Evolutionary conservation across 2,888 invertebrate genomes (phyloP), one percentile per base, ranked within the genome.

Genomic region (Acleris cristana): DNA sequence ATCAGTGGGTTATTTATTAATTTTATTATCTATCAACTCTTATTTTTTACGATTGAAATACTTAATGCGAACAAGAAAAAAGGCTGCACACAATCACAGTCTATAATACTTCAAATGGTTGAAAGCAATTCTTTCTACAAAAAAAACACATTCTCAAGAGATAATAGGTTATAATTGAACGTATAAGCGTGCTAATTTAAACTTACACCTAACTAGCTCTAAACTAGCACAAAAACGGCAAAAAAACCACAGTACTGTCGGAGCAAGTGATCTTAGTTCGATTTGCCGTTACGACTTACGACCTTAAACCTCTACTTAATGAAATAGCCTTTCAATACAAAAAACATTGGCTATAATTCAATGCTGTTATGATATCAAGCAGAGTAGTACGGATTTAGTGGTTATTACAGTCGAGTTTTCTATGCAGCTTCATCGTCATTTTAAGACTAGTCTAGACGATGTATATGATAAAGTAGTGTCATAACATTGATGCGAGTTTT

Each of bases 231-330:
- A 66, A 66, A 65, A 62, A 48, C 26, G 23, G 34, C 40, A 8
- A 23, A 48, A 54, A 44, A 57, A 45, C 26, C n/a, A 54, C 52
- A 59, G 71, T 64, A 69, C 34, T 12, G 69, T 66, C 69, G 67
- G 65, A 72, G 61, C 64, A 67, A 74, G 74, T 72, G 71, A 70
- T 71, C 71, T 70, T 65, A 59, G 49, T 65, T 71, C 71, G 66
- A 72, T 69, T 60, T 34, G 65, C 74, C 75, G 74, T 74, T 76
- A 75, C 62, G 69, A 70, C 67, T 74, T 76, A 75, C 62, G 69
- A 70, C 65, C 72, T 72, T 71, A 72, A 72, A 69, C 72, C 71
- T 73, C n/a, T 73, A 69, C 72, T 72, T 73, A 71, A 75, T 75
- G 71, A 71, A 26, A 74, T 71, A 70, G 57, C 12, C 0, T 10